phyloP scores from a whole-genome alignment of 2,888 invertebrate genomes.

The Habrosyne pyritoides region DNA sequence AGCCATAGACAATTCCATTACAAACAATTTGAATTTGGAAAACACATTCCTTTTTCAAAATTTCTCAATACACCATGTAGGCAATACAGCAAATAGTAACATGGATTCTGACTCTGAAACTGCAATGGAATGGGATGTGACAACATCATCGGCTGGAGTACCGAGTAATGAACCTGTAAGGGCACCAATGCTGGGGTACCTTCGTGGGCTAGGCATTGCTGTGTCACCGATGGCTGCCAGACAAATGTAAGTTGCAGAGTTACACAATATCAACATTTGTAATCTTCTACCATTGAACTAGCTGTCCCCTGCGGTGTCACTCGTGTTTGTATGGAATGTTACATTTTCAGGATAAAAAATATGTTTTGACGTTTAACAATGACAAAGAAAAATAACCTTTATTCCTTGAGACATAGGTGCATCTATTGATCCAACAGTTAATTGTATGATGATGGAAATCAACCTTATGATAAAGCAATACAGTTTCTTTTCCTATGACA shows the following conservation, averaged over 20 bases:
- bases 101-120: constrained; percentile 13
- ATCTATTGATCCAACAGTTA: too few species aligned
- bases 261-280: too few species aligned
- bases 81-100: neutral
- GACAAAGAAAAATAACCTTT: too few species aligned
- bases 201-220: constrained; percentile 10
- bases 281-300: too few species aligned
- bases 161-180: constrained; percentile 26
- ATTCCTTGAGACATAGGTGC: too few species aligned
- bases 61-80: neutral
- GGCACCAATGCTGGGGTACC: constrained; percentile 13
- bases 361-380: too few species aligned
- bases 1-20: neutral
- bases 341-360: too few species aligned
- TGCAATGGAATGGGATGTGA: constrained; percentile 48
- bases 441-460: too few species aligned
- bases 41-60: neutral
- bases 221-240: neutral
- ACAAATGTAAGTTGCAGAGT: constrained; percentile 6
- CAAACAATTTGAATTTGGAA: neutral
- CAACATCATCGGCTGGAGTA: constrained; percentile 37
- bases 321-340: too few species aligned
- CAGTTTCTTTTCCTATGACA: too few species aligned
- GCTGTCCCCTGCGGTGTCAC: too few species aligned
- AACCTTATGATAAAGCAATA: too few species aligned